Conservation (phyloP, 1,140 invertebrate genomes). For the Hyphantria cunea region DNA sequence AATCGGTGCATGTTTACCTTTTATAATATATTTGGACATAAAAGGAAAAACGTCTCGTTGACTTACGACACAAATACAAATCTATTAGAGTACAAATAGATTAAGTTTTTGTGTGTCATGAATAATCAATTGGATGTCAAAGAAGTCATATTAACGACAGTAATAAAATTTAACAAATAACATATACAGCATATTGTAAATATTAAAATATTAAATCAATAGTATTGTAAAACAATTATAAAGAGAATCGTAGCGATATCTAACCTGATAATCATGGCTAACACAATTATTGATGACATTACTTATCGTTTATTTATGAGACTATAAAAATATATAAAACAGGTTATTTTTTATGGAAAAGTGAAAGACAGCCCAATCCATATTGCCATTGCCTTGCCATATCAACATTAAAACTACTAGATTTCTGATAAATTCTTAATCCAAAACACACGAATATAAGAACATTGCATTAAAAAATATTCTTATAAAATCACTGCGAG, state of each 20-base stretch:
- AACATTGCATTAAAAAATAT: too few relatives aligned
- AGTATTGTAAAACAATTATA: slow-evolving; percentile 35
- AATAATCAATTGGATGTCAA: slow-evolving; percentile 30
- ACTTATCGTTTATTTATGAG: slow-evolving; percentile 37
- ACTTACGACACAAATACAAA: slow-evolving; percentile 19
- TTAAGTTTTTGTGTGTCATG: slow-evolving; percentile 16
- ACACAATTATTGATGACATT: slow-evolving; percentile 14
- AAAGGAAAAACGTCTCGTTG: slow-evolving; percentile 22
- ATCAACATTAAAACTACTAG: too few relatives aligned
- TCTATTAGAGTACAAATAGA: slow-evolving; percentile 31
- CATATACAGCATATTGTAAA: slow-evolving; percentile 11
- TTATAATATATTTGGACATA: slow-evolving; percentile 9
- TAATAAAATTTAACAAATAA: slow-evolving; percentile 31
- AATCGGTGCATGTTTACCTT: slow-evolving; percentile 2
- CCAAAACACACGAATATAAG: too few relatives aligned
- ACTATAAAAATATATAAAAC: slow-evolving; percentile 35
- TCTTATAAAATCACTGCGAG: too few relatives aligned
- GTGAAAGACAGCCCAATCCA: slow-evolving; percentile 2
- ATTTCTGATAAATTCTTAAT: too few relatives aligned
- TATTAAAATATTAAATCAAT: slow-evolving; percentile 39
- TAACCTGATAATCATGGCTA: slow-evolving; percentile 31
- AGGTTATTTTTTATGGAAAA: slow-evolving; percentile 22
- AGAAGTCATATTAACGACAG: slow-evolving; percentile 29
- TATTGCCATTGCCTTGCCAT: too few relatives aligned
- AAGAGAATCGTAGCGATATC: slow-evolving; percentile 32